These are phyloP conservation scores for Phragmatobia fuliginosa DNA, from an alignment of 2,888 invertebrate genomes.

Conservation along the genomic window DNA sequence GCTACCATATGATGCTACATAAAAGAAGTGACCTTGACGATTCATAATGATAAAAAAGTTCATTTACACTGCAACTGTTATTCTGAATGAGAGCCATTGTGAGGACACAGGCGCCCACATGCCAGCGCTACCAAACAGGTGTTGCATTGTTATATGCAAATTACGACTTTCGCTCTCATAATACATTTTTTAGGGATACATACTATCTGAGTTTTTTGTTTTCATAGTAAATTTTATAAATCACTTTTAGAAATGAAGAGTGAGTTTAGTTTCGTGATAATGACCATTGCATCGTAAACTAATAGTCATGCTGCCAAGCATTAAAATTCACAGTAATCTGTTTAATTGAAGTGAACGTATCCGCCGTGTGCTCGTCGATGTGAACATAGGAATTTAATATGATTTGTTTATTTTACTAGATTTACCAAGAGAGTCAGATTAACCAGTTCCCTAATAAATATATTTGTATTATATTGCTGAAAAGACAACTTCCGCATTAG, in stretches of 20 bases:
- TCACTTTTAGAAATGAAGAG: slow-evolving; percentile 42
- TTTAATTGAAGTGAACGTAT: slow-evolving; percentile 6
- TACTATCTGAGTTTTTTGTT: slow-evolving; percentile 41
- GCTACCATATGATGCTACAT: slow-evolving; percentile 70
- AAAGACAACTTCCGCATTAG: too few species aligned
- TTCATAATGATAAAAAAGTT: slow-evolving; percentile 83
- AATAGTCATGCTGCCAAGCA: neutral
- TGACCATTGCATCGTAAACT: slow-evolving; percentile 9
- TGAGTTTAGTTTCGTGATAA: slow-evolving; percentile 20
- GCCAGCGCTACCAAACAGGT: slow-evolving; percentile 75
- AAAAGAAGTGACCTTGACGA: slow-evolving; percentile 80
- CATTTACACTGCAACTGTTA: slow-evolving; percentile 84
- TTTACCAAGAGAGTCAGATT: too few species aligned
- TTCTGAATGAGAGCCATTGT: slow-evolving; percentile 76
- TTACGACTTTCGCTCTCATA: slow-evolving; percentile 82
- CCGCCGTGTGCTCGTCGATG: neutral
- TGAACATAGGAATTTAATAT: neutral
- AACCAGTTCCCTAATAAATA: too few species aligned
- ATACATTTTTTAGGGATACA: slow-evolving; percentile 70
- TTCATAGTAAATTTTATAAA: slow-evolving; percentile 26
- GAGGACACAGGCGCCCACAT: slow-evolving; percentile 78
- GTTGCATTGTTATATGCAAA: slow-evolving; percentile 86
- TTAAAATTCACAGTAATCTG: neutral
- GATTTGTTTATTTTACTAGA: neutral
- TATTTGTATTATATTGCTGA: too few species aligned